Conservation (phyloP, 2,888 invertebrate species). For the Megalurothrips usitatus region DNA sequence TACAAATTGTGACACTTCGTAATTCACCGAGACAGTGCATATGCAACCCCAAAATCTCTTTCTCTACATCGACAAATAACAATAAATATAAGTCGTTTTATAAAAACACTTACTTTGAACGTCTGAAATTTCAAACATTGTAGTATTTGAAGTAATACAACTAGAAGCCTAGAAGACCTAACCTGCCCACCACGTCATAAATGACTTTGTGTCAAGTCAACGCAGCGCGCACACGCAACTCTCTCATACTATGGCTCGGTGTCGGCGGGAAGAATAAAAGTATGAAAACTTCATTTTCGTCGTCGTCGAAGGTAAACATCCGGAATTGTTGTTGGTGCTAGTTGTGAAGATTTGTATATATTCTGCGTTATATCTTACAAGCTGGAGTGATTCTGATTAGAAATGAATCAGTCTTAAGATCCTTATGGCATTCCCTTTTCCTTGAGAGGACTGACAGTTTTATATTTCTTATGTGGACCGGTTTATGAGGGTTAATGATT, state of each 20-base stretch:
- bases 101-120: conserved; percentile 66
- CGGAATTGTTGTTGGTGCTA: no score
- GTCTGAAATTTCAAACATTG: conserved; percentile 80
- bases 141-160: conserved; percentile 37
- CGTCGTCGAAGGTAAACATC: no score
- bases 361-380: no score
- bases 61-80: neutral
- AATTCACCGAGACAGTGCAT: neutral
- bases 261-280: no score
- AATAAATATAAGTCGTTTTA: neutral
- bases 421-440: neutral
- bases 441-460: neutral
- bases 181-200: conserved; percentile 13
- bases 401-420: neutral
- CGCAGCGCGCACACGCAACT: neutral
- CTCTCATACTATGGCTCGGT: no score
- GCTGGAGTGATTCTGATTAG: neutral
- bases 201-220: conserved; percentile 8
- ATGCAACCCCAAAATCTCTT: neutral
- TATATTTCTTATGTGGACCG: neutral
- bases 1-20: neutral
- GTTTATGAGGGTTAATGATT: neutral
- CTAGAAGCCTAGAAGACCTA: conserved; percentile 34
- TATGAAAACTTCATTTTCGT: no score
- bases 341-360: no score